These are phyloP conservation scores for Harpagoxenus sublaevis DNA, from an alignment of 2,888 invertebrate species.

Conservation along the genomic window DNA sequence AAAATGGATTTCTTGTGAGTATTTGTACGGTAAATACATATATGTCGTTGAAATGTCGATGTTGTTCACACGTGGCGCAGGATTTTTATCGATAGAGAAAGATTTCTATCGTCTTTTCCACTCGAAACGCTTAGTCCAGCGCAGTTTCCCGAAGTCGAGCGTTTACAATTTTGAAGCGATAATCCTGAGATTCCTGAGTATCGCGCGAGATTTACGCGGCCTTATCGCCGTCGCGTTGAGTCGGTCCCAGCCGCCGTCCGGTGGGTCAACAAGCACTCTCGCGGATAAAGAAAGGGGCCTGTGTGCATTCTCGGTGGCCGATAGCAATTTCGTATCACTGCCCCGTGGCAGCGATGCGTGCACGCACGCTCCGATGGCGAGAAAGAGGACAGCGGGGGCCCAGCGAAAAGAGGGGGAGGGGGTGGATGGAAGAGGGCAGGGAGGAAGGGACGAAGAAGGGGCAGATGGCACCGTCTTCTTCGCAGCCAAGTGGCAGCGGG, in stretches of 20 bases:
- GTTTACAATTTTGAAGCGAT: neutral
- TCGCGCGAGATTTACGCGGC: neutral
- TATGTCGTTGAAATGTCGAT: neutral
- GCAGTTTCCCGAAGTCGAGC: neutral
- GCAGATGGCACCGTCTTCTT: conserved; percentile 82
- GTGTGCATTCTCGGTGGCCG: conserved; percentile 46
- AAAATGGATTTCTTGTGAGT: neutral
- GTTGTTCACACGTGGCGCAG: neutral
- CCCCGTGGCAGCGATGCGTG: conserved; percentile 46
- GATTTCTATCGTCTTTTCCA: neutral
- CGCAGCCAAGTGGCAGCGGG: conserved; percentile 86
- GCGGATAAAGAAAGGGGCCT: conserved; percentile 46
- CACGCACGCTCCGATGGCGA: conserved; percentile 37
- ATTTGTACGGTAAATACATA: neutral
- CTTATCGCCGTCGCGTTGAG: conserved; percentile 14
- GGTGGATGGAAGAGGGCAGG: conserved; percentile 35
- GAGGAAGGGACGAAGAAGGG: conserved; percentile 79
- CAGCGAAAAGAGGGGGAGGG: neutral
- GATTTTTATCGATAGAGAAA: neutral
- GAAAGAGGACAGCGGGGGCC: conserved; percentile 6
- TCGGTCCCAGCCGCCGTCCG: conserved; percentile 34
- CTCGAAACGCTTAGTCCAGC: neutral
- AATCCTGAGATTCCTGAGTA: neutral
- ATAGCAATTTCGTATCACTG: conserved; percentile 55
- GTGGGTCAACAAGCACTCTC: conserved; percentile 39